These are phyloP conservation scores for Paramuricea clavata DNA, from an alignment of 92 coral and sea anemone species.

Conservation along the genomic window DNA sequence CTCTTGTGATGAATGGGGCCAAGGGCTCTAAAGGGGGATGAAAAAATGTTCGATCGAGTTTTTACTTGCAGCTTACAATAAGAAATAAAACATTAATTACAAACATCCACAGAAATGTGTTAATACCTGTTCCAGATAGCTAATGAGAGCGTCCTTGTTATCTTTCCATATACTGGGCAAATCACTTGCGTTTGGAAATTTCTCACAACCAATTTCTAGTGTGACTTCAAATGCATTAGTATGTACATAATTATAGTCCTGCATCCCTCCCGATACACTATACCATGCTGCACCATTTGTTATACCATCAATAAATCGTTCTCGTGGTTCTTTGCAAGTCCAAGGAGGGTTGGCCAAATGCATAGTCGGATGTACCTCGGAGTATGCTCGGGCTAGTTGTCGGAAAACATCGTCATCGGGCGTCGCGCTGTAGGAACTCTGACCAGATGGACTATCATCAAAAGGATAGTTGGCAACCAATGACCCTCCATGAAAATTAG, in stretches of 20 bases:
- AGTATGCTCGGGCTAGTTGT: slow-evolving; percentile 87
- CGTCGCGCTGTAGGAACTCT: slow-evolving; percentile 95
- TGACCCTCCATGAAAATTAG: slow-evolving; percentile 97
- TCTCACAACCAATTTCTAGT: slow-evolving; percentile 94
- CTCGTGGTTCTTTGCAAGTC: slow-evolving; percentile 91
- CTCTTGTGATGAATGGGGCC: too few species aligned
- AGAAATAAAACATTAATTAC: too few species aligned
- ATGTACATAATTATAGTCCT: slow-evolving; percentile 92
- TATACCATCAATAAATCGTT: slow-evolving; percentile 97
- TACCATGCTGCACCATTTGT: slow-evolving; percentile 99
- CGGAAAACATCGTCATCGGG: slow-evolving; percentile 99
- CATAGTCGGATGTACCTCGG: slow-evolving; percentile 87
- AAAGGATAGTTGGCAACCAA: slow-evolving; percentile 96
- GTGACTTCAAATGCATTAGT: slow-evolving; percentile 94
- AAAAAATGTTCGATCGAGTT: too few species aligned
- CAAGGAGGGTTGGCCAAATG: slow-evolving; percentile 97
- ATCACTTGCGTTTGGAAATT: slow-evolving; percentile 90
- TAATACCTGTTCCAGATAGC: slow-evolving; percentile 87
- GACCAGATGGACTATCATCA: slow-evolving; percentile 97
- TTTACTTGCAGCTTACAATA: too few species aligned
- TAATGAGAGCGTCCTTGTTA: slow-evolving; percentile 87
- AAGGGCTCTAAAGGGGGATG: too few species aligned
- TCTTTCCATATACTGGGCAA: slow-evolving; percentile 88
- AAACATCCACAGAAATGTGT: background rate
- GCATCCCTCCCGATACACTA: slow-evolving; percentile 97